Evolutionary conservation across 2,797 vertebrate genomes (phyloP).

Genomic region (Enteromius anoplus): DNA sequence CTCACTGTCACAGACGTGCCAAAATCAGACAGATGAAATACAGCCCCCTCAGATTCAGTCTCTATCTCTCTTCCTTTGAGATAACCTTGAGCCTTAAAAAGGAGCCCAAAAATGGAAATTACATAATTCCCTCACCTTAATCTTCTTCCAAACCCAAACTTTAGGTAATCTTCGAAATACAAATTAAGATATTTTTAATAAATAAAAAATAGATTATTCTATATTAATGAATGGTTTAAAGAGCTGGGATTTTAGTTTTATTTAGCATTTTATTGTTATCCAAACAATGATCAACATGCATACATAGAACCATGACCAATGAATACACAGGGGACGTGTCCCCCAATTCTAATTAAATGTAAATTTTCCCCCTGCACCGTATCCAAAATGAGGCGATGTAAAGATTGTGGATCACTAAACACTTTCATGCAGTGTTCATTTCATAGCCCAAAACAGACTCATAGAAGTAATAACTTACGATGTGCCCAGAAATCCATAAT

Average conservation of each 20-base stretch:
- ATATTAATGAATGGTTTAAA: background rate
- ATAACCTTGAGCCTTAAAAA: slow-evolving; percentile 51
- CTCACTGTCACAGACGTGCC: slow-evolving; percentile 43
- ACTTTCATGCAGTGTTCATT: too few relatives aligned
- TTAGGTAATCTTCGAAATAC: background rate
- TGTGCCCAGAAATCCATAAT: too few relatives aligned
- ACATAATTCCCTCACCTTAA: background rate
- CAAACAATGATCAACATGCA: background rate
- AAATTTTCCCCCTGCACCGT: too few relatives aligned
- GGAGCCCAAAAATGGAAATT: slow-evolving; percentile 7
- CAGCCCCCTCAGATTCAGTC: background rate
- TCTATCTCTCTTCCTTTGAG: slow-evolving; percentile 33
- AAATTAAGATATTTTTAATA: background rate
- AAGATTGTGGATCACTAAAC: too few relatives aligned
- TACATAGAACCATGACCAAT: background rate
- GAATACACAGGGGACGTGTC: too few relatives aligned
- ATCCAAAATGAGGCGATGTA: too few relatives aligned
- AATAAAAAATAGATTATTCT: background rate
- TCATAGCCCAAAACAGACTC: too few relatives aligned
- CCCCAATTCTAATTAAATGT: too few relatives aligned
- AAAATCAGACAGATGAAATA: slow-evolving; percentile 51
- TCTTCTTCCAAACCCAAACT: background rate
- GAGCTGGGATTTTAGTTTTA: background rate
- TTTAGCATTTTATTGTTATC: background rate
- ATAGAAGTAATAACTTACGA: too few relatives aligned